Conservation (phyloP, 2,888 invertebrate species). For the Globia sparganii region DNA sequence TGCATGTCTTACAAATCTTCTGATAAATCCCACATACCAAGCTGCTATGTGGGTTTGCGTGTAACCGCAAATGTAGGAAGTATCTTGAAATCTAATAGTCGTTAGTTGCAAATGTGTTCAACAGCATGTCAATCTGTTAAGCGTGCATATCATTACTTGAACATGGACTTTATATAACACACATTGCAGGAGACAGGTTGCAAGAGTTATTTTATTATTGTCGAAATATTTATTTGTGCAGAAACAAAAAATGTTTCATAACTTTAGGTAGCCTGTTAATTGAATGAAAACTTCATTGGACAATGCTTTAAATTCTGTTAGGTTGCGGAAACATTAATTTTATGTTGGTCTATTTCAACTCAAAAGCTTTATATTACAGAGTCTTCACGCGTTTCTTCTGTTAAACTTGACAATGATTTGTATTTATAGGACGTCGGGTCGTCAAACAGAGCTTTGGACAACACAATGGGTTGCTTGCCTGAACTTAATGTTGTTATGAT, state of each 20-base stretch:
- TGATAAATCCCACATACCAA: constrained; percentile 63
- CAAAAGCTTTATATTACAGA: constrained; percentile 62
- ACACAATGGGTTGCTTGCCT: constrained; percentile 78
- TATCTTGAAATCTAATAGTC: constrained; percentile 73
- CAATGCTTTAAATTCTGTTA: constrained; percentile 28
- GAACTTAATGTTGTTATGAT: constrained; percentile 77
- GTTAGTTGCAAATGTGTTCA: constrained; percentile 65
- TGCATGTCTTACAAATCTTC: constrained; percentile 52
- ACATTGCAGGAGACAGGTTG: constrained; percentile 27
- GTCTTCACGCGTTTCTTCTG: constrained; percentile 76
- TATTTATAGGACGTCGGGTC: constrained; percentile 77
- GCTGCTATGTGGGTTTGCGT: constrained; percentile 64
- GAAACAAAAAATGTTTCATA: constrained; percentile 21
- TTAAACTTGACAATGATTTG: constrained; percentile 85
- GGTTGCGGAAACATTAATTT: constrained; percentile 27
- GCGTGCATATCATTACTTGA: constrained; percentile 24
- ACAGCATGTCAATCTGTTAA: constrained; percentile 47
- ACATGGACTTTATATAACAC: constrained; percentile 36
- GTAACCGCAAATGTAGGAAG: constrained; percentile 78
- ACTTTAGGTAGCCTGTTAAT: constrained; percentile 2
- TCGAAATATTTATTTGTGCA: constrained; percentile 22
- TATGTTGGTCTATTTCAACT: constrained; percentile 28
- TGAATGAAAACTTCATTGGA: not conserved
- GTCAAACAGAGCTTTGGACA: constrained; percentile 77
- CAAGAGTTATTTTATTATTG: constrained; percentile 28